These are phyloP conservation scores for Coenonympha glycerion DNA, from an alignment of 2,888 invertebrate species.

Conservation along the genomic window DNA sequence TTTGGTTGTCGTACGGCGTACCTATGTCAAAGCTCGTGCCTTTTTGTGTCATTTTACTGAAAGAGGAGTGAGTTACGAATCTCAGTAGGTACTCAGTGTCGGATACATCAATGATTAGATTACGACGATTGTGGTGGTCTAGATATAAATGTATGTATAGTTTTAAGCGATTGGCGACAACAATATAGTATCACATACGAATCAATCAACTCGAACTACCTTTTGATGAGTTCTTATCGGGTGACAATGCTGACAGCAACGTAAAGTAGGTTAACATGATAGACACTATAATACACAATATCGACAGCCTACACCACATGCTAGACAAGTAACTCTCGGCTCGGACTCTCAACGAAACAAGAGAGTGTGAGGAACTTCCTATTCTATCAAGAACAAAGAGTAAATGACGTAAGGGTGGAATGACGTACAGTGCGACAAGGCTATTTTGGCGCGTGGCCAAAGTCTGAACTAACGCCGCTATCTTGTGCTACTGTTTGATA, in stretches of 20 bases:
- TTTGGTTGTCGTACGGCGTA: too few relatives aligned
- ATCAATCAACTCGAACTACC: conserved; percentile 11
- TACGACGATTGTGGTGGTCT: too few relatives aligned
- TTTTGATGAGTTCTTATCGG: conserved; percentile 26
- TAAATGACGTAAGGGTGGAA: too few relatives aligned
- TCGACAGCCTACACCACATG: conserved; percentile 19
- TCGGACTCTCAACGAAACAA: conserved; percentile 17
- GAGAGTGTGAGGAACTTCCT: conserved; percentile 10
- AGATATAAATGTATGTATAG: background rate
- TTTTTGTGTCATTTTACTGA: too few relatives aligned
- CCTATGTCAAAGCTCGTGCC: too few relatives aligned
- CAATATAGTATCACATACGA: background rate
- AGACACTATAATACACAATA: conserved; percentile 27
- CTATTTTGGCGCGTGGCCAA: too few relatives aligned
- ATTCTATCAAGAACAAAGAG: conserved; percentile 16
- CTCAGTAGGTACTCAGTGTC: too few relatives aligned
- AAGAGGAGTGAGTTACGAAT: too few relatives aligned
- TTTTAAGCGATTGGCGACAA: background rate
- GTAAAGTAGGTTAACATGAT: conserved; percentile 54
- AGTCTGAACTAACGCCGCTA: too few relatives aligned
- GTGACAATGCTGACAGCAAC: conserved; percentile 27
- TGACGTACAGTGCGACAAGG: too few relatives aligned
- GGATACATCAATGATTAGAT: too few relatives aligned
- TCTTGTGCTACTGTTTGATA: too few relatives aligned
- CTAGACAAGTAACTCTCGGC: conserved; percentile 28